Evolutionary conservation across 2,113 vertebrate genomes (phyloP), one percentile per base, ranked within the genome.

Genomic region (Hyaena hyaena): DNA sequence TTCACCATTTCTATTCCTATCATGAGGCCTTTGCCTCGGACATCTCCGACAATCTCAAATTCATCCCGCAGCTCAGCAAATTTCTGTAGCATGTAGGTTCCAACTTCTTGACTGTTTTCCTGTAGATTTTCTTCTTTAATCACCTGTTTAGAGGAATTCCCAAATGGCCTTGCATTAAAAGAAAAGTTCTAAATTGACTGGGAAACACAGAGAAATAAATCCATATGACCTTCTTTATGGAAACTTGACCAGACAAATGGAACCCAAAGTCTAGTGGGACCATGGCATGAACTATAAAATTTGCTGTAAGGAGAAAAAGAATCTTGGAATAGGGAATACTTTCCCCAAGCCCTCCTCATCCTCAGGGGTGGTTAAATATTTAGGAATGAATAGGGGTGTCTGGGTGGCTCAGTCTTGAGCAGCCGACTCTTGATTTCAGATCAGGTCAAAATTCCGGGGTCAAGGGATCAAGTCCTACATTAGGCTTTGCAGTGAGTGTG

Each of bases 1-100:
- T 98, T 99, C 79, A 99, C 99, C 99, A 99, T 99, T 98, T 99
- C 99, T 93, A 99, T 97, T 4, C 99, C 99, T 4, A 99, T 99
- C 99, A 99, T 99, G 80, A 99, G 99, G 79, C 99, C 99, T 97
- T 99, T 99, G 76, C 99, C 99, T 69, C 99, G 99, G 68, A 99
- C 99, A 24, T 99, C 99, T 45, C 99, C 99, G 10, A 99, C 81
- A 4, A 99, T 99, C 96, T 99, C 99, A 0, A 99, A 99, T 88
- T 99, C 99, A 90, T 99, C 99, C 80, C 99, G 98, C 50, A 99
- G 98, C 92, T 99, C 99, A 55, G 99, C 99, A 87, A 99, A 66
- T 97, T 99, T 98, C 28, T 98, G 98, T 53, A 99, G 93, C 95
- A 99, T 93, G 55, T 99, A 98, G 1, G 99, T 99, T 77, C 99